phyloP scores from a whole-genome alignment of 2,113 vertebrate genomes.

The Rhea pennata region DNA sequence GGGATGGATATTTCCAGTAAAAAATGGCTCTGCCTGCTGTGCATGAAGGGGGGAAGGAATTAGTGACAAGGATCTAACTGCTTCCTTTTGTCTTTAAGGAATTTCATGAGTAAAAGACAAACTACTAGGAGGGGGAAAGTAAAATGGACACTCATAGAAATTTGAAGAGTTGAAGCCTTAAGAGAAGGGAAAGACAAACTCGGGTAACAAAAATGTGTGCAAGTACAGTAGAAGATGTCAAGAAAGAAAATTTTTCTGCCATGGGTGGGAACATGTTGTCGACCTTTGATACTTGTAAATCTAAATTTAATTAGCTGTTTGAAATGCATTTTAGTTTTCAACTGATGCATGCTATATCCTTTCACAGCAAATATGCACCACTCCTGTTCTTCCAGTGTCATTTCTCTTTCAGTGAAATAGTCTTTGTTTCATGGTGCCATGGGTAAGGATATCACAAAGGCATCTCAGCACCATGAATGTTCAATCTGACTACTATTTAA shows the following conservation, averaged over 20 bases:
- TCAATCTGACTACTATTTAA: neutral
- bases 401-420: neutral
- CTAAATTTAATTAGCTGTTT: neutral
- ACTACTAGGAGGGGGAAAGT: rapidly evolving
- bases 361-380: neutral
- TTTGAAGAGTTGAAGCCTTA: neutral
- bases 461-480: neutral
- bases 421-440: neutral
- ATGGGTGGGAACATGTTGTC: neutral
- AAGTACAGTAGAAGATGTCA: neutral
- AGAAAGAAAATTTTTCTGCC: neutral
- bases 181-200: neutral
- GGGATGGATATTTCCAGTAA: neutral
- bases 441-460: neutral
- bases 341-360: neutral
- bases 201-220: neutral
- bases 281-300: neutral
- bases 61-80: neutral
- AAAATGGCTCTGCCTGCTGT: neutral
- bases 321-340: neutral
- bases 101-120: neutral
- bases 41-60: neutral
- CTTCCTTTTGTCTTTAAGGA: neutral
- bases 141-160: neutral
- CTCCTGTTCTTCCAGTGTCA: neutral